Base-by-base conservation (phyloP, 2,113 vertebrate species). In the Pyrgilauda ruficollis region DNA sequence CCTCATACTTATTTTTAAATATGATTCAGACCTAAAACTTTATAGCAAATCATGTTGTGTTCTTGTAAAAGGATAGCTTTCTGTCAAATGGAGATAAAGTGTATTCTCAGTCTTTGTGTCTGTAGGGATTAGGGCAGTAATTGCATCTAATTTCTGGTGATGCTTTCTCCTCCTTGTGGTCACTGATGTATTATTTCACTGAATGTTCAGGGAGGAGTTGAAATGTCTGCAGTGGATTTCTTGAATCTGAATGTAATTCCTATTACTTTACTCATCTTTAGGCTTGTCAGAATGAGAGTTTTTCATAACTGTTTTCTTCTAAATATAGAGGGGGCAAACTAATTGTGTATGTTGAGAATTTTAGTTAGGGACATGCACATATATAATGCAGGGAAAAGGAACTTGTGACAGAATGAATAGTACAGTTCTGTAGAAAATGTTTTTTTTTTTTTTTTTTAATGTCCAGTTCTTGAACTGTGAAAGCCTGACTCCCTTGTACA, bases 81-180 rank as follows among this genome's bases (percentile, higher is more conserved):
- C 89, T 95, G 94, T 87, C 84, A 89, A 91, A 82, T 49, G 15
- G 66, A 84, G 84, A 94, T 95, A 94, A 95, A 94, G n/a, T 66
- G 23, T 89, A 18, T 94, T 92, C 69, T 89, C 53, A 44, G 84
- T 78, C 61, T 89, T 91, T 56, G 18, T 92, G 83, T 94, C 80
- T 94, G 37, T 75, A 75, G 91, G 91, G 87, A 89, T 93, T 96
- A 91, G 87, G 70, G 53, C 62, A 82, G 62, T 93, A 94, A 91
- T 95, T 96, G 62, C 74, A 66, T 95, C 53, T 96, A 91, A 96
- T 89, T 94, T 95, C 76, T 91, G 55, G 33, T 85, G 77, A 76
- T 93, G 74, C 31, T 89, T 95, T 89, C 70, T 89, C 66, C 69
- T 95, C 73, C 82, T 66, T 76, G 31, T 87, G 87, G 92, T 93